Evolutionary conservation across 2,113 vertebrate genomes (phyloP).

Genomic region (Paramormyrops kingsleyae): DNA sequence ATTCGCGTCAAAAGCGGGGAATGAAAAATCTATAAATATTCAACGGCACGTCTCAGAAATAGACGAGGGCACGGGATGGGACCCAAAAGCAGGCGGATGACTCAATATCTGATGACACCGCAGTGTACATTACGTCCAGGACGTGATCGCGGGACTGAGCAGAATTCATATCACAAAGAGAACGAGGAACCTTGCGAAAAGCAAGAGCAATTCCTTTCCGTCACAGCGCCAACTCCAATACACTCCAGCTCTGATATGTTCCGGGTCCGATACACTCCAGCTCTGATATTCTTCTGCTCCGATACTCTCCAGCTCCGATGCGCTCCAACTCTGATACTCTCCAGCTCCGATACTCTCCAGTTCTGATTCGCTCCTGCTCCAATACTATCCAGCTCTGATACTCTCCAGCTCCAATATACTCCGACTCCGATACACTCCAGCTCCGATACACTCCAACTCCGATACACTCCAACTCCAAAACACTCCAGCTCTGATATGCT

Average conservation of each 20-base stretch:
- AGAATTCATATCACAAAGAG: not conserved
- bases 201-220: not conserved
- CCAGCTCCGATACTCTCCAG: not conserved
- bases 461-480: not conserved
- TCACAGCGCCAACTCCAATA: not conserved
- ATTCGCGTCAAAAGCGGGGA: not conserved
- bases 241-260: not conserved
- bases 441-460: not conserved
- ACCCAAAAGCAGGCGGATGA: not conserved
- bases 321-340: not conserved
- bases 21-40: not conserved
- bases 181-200: not conserved
- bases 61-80: not conserved
- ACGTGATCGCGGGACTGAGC: not conserved
- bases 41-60: not conserved
- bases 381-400: not conserved
- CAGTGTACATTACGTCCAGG: too few relatives aligned
- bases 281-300: not conserved
- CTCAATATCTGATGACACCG: too few relatives aligned
- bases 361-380: not conserved
- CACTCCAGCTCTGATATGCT: not conserved
- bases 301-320: not conserved
- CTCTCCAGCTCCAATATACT: not conserved
- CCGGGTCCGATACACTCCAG: not conserved
- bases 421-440: not conserved